Conservation (phyloP, 2,888 invertebrate genomes). For the Pasiphila rectangulata region DNA sequence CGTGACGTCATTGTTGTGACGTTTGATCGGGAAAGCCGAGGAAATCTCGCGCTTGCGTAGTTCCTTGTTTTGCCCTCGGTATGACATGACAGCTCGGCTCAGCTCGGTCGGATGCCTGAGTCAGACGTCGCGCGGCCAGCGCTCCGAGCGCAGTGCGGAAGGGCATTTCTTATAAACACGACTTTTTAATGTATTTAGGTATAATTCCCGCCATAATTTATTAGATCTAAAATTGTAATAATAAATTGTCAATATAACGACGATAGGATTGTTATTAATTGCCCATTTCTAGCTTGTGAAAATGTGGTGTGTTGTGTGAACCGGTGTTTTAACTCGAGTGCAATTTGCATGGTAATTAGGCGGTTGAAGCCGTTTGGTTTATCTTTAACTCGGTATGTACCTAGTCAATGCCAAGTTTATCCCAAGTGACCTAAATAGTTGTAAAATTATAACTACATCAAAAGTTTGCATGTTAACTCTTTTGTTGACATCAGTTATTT, state of each 20-base stretch:
- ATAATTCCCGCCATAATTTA: constrained; percentile 26
- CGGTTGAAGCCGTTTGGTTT: constrained; percentile 43
- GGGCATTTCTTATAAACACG: constrained; percentile 40
- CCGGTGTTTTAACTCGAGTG: constrained; percentile 43
- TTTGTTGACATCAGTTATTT: too few relatives aligned
- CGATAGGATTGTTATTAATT: constrained; percentile 1
- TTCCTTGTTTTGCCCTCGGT: constrained; percentile 52
- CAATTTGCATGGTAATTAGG: constrained; percentile 58
- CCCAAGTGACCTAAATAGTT: too few relatives aligned
- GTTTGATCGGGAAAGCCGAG: constrained; percentile 55
- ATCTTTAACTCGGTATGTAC: constrained; percentile 46
- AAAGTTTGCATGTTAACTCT: too few relatives aligned
- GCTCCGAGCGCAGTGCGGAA: constrained; percentile 64
- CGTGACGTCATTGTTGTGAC: constrained; percentile 47
- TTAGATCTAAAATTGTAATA: neutral
- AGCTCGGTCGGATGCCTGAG: constrained; percentile 30
- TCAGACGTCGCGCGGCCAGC: constrained; percentile 64
- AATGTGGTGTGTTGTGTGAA: constrained; percentile 31
- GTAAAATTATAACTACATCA: too few relatives aligned
- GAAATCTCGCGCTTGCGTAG: constrained; percentile 71
- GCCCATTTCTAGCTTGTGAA: constrained; percentile 20
- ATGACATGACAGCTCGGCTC: constrained; percentile 40
- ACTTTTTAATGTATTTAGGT: constrained; percentile 11
- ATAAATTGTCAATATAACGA: constrained; percentile 7
- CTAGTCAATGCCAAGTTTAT: constrained; percentile 61